Evolutionary conservation across 2,113 vertebrate genomes (phyloP).

Genomic region (Ia io): DNA sequence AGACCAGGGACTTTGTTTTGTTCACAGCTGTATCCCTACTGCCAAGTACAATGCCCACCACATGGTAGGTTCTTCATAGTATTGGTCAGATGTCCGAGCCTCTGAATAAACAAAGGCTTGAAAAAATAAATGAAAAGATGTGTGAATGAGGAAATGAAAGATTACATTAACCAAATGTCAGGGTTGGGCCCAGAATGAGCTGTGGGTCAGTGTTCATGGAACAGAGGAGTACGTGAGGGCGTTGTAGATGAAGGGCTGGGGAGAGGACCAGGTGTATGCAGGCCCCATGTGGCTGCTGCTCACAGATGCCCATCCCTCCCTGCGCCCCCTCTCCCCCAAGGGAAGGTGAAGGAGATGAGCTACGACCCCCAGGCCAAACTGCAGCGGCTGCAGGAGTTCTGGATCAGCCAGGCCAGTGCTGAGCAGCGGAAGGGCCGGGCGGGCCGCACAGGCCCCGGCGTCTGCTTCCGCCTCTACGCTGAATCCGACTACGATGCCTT

Average conservation of each 20-base stretch:
- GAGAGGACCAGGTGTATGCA: rapidly evolving
- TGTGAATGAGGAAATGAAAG: not conserved
- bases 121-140: not conserved
- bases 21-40: not conserved
- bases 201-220: rapidly evolving
- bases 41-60: not conserved
- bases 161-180: not conserved
- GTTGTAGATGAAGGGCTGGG: rapidly evolving
- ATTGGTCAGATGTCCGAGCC: not conserved
- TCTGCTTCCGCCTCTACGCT: conserved; percentile 93
- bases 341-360: conserved; percentile 97
- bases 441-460: conserved; percentile 91
- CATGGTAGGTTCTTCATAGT: not conserved
- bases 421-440: conserved; percentile 96
- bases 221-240: not conserved
- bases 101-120: not conserved
- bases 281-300: rapidly evolving
- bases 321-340: conserved; percentile 66
- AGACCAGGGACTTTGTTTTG: not conserved
- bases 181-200: not conserved
- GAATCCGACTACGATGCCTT: conserved; percentile 92
- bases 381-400: conserved; percentile 95
- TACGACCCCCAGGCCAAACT: conserved; percentile 93
- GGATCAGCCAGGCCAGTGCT: conserved; percentile 95
- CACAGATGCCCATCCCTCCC: rapidly evolving